Base-by-base conservation (phyloP, 2,888 invertebrate species). In the Macaria notata region DNA sequence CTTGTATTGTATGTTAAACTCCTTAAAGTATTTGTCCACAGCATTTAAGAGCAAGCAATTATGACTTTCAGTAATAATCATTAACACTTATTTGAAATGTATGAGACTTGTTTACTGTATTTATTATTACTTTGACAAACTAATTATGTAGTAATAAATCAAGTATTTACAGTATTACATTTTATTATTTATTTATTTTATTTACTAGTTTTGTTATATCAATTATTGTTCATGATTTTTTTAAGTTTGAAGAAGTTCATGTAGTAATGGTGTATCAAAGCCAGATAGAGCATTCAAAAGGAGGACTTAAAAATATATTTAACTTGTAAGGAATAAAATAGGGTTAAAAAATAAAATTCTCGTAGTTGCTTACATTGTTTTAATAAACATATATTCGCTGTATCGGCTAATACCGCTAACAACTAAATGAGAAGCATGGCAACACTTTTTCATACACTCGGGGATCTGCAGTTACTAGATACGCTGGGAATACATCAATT, bases 371-470 rank as follows among this genome's bases (percentile, higher is more conserved):
- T 84, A 83, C 72, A 78, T 81, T 81, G 71, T 62, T 57, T 54
- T 68, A 66, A 41, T 42, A 33, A 42, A 42, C 67, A 72, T 73
- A 78, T 79, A 80, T 83, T 83, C 74, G 77, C 77, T 76, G 79
- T 74, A 70, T 72, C 64, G 69, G 62, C 57, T 75, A 77, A 75
- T 73, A 77, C 71, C 75, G 73, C 75, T 73, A 73, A 63, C 65
- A 77, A 78, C 66, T 73, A 78, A 78, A 76, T 66, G 63, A 70
- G 68, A 81, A 81, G 79, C 83, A 74, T 78, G 74, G 78, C 76
- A 77, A 72, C 63, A 64, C 56, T 62, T 59, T 45, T 73, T 67
- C 45, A 59, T 50, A 59, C 52, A 61, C 44, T 50, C 42, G 47
- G 46, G 4, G 53, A 57, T 49, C 41, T 45, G 9, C 19, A 54